A percentile compares a stretch with the other conserved stretches of the same genome.
Conservation (phyloP, 2,113 vertebrate genomes). For the Delphinapterus leucas region DNA sequence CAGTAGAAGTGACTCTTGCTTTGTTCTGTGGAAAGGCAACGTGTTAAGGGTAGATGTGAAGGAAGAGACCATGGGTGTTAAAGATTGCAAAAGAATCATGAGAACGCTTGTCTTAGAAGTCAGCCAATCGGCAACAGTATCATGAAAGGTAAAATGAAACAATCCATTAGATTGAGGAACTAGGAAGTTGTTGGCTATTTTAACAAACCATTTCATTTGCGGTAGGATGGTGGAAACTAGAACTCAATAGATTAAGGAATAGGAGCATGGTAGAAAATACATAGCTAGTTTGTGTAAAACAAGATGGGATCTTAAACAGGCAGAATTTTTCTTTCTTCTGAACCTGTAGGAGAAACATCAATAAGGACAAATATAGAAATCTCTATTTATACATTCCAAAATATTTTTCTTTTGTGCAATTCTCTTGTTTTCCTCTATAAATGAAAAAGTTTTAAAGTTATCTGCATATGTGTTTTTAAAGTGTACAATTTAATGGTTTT, state of each 20-base stretch:
- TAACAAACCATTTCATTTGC: neutral
- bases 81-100: neutral
- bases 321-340: neutral
- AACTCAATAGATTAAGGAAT: neutral
- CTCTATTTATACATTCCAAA: neutral
- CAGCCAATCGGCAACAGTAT: neutral
- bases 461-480: neutral
- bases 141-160: neutral
- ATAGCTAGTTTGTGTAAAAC: neutral
- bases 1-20: neutral
- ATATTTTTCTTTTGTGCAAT: neutral
- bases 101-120: neutral
- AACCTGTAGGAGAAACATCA: neutral
- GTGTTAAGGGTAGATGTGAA: neutral
- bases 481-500: neutral
- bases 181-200: neutral
- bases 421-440: conserved; percentile 19
- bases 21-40: neutral
- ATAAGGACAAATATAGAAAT: neutral
- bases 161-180: neutral
- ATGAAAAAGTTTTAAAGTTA: neutral
- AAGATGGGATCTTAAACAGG: neutral
- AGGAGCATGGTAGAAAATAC: neutral
- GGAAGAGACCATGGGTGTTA: neutral
- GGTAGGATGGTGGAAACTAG: neutral